Evolutionary conservation across 2,888 invertebrate genomes (phyloP), one percentile per base, ranked within the genome.

Genomic region (Coelogynopora nodosa): DNA sequence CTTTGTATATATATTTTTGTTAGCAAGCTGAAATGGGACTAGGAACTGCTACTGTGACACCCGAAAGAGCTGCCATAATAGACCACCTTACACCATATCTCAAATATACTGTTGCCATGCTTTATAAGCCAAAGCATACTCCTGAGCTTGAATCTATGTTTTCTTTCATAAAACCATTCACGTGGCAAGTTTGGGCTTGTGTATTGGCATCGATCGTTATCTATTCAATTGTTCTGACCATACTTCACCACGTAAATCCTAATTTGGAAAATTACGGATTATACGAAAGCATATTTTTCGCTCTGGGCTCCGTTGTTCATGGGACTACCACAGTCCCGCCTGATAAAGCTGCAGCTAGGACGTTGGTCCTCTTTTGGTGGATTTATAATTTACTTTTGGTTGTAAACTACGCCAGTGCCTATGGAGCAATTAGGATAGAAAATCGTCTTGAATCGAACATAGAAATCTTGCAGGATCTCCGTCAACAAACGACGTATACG

Each of bases 291-390:
- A n/a, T 26, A 2, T 74, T 74, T 74, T 74, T 74, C 74, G 23
- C 27, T 74, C 74, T 74, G 10, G 74, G 74, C 27, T 74, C 74
- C 27, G 23, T 74, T 23, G 74, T 74, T 26, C 87, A 67, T 31
- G 74, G 80, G 0, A 31, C 84, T 13, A 30, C 83, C 29, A 86
- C 83, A 31, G 10, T 49, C 27, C 31, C 67, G 13, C 29, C 30
- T 74, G 67, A 49, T 26, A 0, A 2, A 82, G 83, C 84, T 81
- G 82, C 86, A 23, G 80, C 18, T 74, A 82, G 82, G 29, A 2
- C 2, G 2, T 13, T 82, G 2, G 82, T 29, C 30, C 31, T 30
- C 1, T 82, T 82, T 82, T 82, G 82, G 82, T 82, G 82, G 82
- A 31, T 82, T 82, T 82, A 31, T 31, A 31, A 30, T 29, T n/a